phyloP scores from a whole-genome alignment of 2,888 invertebrate species.

The Polylopha cassiicola region DNA sequence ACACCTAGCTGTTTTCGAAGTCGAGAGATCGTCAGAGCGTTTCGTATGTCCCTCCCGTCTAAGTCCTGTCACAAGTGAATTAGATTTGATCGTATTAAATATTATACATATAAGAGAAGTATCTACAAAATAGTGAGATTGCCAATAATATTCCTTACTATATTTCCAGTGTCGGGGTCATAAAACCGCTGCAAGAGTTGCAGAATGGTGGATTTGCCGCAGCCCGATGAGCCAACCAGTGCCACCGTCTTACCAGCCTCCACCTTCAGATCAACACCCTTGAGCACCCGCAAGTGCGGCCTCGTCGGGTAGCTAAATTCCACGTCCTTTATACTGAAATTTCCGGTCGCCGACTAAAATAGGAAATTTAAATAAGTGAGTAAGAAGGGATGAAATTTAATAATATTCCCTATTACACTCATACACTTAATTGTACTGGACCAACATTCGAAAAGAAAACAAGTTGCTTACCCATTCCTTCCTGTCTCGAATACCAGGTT shows the following conservation, averaged over 20 bases:
- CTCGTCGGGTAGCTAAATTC: conserved; percentile 90
- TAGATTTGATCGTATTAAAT: neutral
- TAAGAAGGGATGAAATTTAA: neutral
- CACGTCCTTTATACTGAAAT: conserved; percentile 81
- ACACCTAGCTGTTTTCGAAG: conserved; percentile 86
- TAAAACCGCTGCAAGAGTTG: conserved; percentile 88
- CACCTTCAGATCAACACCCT: conserved; percentile 80
- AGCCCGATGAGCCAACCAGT: conserved; percentile 84
- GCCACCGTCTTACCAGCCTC: conserved; percentile 86
- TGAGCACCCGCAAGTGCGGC: conserved; percentile 82
- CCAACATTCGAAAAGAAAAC: no score
- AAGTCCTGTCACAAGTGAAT: conserved; percentile 51
- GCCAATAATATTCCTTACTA: no score
- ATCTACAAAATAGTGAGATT: no score
- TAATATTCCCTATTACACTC: no score
- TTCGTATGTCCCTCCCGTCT: conserved; percentile 76
- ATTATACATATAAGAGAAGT: no score
- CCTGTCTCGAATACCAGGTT: conserved; percentile 19
- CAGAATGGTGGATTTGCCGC: conserved; percentile 88
- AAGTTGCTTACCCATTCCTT: conserved; percentile 25
- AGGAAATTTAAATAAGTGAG: neutral
- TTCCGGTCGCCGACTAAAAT: conserved; percentile 78
- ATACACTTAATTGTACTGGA: no score
- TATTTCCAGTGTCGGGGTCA: conserved; percentile 81
- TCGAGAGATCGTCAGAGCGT: conserved; percentile 79